Evolutionary conservation across 2,113 vertebrate species (phyloP).

Genomic region (Delphinus delphis): DNA sequence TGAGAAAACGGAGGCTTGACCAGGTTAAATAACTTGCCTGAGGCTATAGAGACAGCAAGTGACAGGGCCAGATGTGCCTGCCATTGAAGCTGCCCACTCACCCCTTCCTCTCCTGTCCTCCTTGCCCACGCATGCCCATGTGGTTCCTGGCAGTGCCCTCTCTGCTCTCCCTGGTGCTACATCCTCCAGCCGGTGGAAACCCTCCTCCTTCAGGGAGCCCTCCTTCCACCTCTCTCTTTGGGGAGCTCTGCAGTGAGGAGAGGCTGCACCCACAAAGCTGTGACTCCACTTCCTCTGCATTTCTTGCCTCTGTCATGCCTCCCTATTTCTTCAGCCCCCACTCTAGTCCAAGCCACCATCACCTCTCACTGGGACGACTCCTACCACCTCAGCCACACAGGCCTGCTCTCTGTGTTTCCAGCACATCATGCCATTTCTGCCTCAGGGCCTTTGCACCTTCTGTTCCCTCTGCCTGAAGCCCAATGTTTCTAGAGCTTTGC

Average conservation of each 20-base stretch:
- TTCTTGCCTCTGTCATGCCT: not conserved
- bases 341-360: not conserved
- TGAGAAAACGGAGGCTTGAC: not conserved
- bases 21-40: not conserved
- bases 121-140: accelerated
- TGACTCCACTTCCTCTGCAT: not conserved
- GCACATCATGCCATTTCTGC: not conserved
- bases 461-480: not conserved
- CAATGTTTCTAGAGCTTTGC: not conserved
- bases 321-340: not conserved
- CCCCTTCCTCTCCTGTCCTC: not conserved
- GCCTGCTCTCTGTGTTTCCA: not conserved
- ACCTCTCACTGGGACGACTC: not conserved
- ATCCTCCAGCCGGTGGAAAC: not conserved
- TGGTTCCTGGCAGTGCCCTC: not conserved
- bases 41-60: not conserved
- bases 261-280: not conserved
- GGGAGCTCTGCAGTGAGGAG: too few species aligned
- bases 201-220: not conserved
- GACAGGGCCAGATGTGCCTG: not conserved
- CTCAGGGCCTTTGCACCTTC: not conserved
- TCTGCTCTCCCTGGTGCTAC: too few species aligned
- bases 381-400: not conserved
- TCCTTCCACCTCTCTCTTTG: not conserved
- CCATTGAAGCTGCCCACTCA: accelerated